Conservation (phyloP, 2,797 vertebrate genomes). For the Bufotes viridis region DNA sequence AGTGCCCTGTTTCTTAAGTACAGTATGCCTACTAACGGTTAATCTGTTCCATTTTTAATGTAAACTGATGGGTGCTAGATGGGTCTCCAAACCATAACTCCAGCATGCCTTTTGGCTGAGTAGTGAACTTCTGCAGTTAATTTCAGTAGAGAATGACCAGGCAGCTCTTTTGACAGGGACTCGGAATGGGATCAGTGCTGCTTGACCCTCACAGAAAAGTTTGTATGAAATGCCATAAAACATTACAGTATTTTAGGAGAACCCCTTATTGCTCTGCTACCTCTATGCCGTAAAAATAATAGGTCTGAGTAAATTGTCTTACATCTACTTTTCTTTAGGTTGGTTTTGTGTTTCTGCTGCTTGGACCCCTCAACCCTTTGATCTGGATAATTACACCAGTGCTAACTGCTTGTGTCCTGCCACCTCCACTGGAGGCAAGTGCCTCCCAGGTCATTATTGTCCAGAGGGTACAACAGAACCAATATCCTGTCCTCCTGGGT, state of each 20-base stretch:
- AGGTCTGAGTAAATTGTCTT: neutral
- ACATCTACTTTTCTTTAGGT: slow-evolving; percentile 70
- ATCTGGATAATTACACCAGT: slow-evolving; percentile 94
- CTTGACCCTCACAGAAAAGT: no score
- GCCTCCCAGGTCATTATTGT: slow-evolving; percentile 86
- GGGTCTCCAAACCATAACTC: no score
- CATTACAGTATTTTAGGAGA: neutral
- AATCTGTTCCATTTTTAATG: no score
- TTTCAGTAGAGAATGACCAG: no score
- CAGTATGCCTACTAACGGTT: no score
- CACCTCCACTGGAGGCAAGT: slow-evolving; percentile 90
- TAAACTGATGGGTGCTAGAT: no score
- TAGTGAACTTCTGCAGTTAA: no score
- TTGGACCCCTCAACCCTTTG: slow-evolving; percentile 91
- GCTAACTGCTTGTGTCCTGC: slow-evolving; percentile 93
- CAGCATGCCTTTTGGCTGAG: no score
- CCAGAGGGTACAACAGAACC: slow-evolving; percentile 87
- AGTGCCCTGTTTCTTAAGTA: no score
- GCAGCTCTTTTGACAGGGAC: no score
- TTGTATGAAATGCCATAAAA: no score
- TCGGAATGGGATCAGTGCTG: no score
- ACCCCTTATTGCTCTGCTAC: neutral
- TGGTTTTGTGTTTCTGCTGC: slow-evolving; percentile 95
- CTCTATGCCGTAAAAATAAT: neutral
- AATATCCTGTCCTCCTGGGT: slow-evolving; percentile 79